Evolutionary conservation across 2,888 invertebrate genomes (phyloP).

Genomic region (Apotomis turbidana): DNA sequence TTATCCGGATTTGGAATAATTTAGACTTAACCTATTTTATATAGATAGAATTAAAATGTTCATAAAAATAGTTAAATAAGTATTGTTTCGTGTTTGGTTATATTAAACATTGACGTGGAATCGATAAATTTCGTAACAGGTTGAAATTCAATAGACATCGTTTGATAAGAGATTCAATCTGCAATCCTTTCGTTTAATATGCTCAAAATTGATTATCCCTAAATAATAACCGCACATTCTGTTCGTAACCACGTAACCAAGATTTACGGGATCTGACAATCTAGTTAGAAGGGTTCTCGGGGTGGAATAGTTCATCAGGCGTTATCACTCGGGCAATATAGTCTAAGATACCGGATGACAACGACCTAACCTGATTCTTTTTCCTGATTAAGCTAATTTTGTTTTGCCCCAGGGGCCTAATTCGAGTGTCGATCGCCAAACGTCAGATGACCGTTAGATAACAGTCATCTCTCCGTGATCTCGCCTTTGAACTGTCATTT

Average conservation of each 20-base stretch:
- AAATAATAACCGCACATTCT: constrained; percentile 33
- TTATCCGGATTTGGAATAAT: constrained; percentile 15
- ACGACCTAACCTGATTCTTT: too few species aligned
- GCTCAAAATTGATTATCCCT: not conserved
- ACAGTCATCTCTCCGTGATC: too few species aligned
- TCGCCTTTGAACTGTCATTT: too few species aligned
- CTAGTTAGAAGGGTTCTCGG: constrained; percentile 45
- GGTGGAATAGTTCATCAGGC: constrained; percentile 45
- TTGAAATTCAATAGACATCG: not conserved
- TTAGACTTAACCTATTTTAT: not conserved
- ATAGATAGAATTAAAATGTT: not conserved
- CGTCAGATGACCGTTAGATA: too few species aligned
- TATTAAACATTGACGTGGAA: too few species aligned
- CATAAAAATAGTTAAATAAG: too few species aligned
- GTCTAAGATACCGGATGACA: too few species aligned
- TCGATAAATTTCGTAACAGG: not conserved
- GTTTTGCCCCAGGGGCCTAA: too few species aligned
- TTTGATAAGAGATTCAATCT: not conserved
- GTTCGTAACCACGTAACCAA: constrained; percentile 35
- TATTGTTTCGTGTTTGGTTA: too few species aligned
- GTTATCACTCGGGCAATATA: constrained; percentile 26
- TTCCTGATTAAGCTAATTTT: too few species aligned
- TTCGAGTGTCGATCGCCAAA: too few species aligned
- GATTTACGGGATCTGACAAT: constrained; percentile 40
- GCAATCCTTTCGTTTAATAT: not conserved